A percentile compares a stretch with the other conserved stretches of the same genome.
Conservation (phyloP, 2,113 vertebrate species). For the cat (Felis catus) region F.catus_Fca126_mat1.0 CM031418.1:68586001-68586500, state of each 20-base stretch:
- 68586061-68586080: not conserved
- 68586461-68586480: not conserved
- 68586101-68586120: not conserved
- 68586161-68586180: not conserved
- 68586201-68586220: constrained; percentile 96
- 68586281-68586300: constrained; percentile 92
- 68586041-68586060: not conserved
- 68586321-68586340: constrained; percentile 94
- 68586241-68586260: constrained; percentile 96
- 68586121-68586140: not conserved
- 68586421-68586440: constrained; percentile 95
- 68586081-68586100: not conserved
- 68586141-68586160: not conserved
- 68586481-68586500: not conserved
- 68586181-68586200: constrained; percentile 48
- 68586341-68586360: constrained; percentile 89
- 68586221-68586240: constrained; percentile 95
- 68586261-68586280: constrained; percentile 88
- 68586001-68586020: not conserved
- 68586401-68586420: constrained; percentile 90
- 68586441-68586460: constrained; percentile 66
- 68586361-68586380: constrained; percentile 97
- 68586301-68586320: constrained; percentile 91
- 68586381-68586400: constrained; percentile 96
- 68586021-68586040: not conserved